phyloP scores from a whole-genome alignment of 1,140 invertebrate genomes.

The Pseudomyrmex concolor region DNA sequence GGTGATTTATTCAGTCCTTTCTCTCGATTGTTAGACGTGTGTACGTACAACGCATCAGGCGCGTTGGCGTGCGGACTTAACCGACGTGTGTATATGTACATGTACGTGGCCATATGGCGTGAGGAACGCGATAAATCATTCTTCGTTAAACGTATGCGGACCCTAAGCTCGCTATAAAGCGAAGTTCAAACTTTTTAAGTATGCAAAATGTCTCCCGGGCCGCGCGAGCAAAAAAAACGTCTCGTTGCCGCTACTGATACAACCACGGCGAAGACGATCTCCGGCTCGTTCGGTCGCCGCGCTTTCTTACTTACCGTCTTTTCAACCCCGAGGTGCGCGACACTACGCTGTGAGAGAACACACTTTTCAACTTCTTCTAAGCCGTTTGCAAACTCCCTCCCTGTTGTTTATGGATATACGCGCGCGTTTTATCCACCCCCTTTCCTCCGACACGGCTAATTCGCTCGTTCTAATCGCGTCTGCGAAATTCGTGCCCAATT shows the following conservation, averaged over 20 bases:
- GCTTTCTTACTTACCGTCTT: constrained; percentile 22
- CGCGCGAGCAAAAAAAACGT: constrained; percentile 26
- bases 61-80: constrained; percentile 7
- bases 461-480: not conserved
- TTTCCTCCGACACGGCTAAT: not conserved
- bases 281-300: constrained; percentile 24
- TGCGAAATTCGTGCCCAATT: too few relatives aligned
- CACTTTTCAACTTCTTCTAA: constrained; percentile 52
- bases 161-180: constrained; percentile 71
- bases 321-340: not conserved
- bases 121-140: constrained; percentile 69
- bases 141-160: constrained; percentile 66
- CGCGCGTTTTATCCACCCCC: not conserved
- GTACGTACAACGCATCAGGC: constrained; percentile 10
- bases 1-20: constrained; percentile 66
- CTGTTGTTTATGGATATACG: constrained; percentile 45
- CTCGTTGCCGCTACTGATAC: constrained; percentile 52
- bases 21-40: not conserved
- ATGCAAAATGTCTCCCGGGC: constrained; percentile 52
- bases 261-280: constrained; percentile 18
- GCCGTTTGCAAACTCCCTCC: constrained; percentile 26
- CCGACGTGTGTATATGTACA: not conserved
- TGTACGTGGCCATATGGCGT: constrained; percentile 68
- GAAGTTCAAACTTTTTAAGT: constrained; percentile 69
- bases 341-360: constrained; percentile 18